Conservation (phyloP, 2,888 invertebrate genomes). For the Ophioninae sp. region DNA sequence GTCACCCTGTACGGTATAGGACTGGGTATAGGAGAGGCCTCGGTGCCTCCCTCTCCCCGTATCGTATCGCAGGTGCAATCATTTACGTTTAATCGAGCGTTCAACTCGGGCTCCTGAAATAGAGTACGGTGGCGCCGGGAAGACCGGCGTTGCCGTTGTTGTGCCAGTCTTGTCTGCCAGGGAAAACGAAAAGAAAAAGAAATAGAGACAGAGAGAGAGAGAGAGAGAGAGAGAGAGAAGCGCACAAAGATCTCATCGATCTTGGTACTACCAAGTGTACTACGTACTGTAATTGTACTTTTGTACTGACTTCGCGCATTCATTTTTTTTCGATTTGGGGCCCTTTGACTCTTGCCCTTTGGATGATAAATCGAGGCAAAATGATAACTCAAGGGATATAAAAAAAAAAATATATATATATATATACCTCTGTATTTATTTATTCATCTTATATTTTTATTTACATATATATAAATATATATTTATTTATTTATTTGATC, state of each 20-base stretch:
- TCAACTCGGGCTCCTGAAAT: conserved; percentile 14
- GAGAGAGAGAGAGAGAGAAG: background rate
- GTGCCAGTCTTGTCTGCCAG: conserved; percentile 46
- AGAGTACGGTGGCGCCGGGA: conserved; percentile 15
- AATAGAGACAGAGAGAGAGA: background rate
- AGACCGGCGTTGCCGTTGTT: conserved; percentile 14
- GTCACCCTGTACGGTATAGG: background rate
- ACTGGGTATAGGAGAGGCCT: conserved; percentile 13
- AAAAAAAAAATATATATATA: too few species aligned
- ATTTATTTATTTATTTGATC: too few species aligned
- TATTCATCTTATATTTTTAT: too few species aligned
- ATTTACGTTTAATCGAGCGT: conserved; percentile 55
- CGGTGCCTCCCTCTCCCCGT: background rate
- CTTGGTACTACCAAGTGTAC: conserved; percentile 10
- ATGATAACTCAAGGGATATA: too few species aligned
- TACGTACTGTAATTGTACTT: background rate
- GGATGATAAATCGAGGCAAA: too few species aligned
- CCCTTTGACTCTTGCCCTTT: background rate
- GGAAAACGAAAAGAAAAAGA: background rate
- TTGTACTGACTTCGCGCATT: background rate
- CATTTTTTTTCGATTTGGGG: background rate
- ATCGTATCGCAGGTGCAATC: conserved; percentile 38
- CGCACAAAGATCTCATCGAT: conserved; percentile 36
- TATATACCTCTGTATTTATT: too few species aligned
- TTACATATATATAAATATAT: too few species aligned